phyloP scores from a whole-genome alignment of 2,888 invertebrate genomes.

The Orgyia antiqua region DNA sequence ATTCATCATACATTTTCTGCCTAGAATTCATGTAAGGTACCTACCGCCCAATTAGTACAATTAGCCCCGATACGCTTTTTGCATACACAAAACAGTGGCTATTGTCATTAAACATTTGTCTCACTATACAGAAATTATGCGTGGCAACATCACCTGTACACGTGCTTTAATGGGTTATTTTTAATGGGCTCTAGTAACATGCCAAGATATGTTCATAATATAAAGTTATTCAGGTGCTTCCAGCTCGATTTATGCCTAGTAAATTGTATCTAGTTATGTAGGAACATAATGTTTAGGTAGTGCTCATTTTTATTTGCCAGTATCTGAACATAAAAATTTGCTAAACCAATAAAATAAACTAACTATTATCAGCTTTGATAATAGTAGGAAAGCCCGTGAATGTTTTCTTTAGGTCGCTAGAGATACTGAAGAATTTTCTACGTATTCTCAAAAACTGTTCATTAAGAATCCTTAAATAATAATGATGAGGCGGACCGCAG shows the following conservation, averaged over 20 bases:
- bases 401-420: no score
- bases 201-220: slow-evolving; percentile 30
- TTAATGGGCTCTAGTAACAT: slow-evolving; percentile 26
- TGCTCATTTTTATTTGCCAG: not conserved
- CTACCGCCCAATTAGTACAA: slow-evolving; percentile 4
- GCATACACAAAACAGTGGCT: slow-evolving; percentile 15
- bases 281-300: no score
- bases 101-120: slow-evolving; percentile 13
- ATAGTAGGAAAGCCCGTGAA: no score
- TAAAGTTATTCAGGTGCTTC: slow-evolving; percentile 32
- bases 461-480: no score
- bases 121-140: no score
- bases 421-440: no score
- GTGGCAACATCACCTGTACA: slow-evolving; percentile 32
- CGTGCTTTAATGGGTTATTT: slow-evolving; percentile 32
- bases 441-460: no score
- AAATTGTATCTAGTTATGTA: slow-evolving; percentile 16
- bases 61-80: slow-evolving; percentile 20
- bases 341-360: slow-evolving; percentile 22
- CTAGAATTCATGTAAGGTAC: no score
- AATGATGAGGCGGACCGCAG: no score
- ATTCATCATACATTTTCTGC: no score
- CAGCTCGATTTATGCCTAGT: slow-evolving; percentile 20
- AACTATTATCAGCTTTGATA: slow-evolving; percentile 6
- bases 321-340: slow-evolving; percentile 18